Evolutionary conservation across 2,797 vertebrate species (phyloP).

Genomic region (Pygocentrus nattereri): DNA sequence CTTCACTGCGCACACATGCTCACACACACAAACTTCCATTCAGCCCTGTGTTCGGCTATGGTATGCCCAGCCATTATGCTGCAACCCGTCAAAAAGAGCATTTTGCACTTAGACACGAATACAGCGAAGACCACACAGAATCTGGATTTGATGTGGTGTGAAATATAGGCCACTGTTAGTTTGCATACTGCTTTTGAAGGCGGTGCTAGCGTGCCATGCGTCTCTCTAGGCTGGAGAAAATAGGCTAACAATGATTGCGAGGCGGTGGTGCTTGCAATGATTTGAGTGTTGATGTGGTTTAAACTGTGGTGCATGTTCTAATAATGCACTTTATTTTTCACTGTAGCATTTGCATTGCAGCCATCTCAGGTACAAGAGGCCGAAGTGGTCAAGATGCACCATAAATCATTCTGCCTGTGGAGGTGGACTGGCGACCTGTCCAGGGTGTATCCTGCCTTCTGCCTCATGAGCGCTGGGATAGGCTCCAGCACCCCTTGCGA

Average conservation of each 20-base stretch:
- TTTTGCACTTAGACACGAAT: not conserved
- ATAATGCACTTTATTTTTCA: not conserved
- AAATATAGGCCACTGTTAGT: conserved; percentile 2
- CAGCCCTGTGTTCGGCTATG: not conserved
- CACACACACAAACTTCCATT: conserved; percentile 18
- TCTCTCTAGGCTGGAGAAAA: not conserved
- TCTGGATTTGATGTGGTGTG: conserved; percentile 15
- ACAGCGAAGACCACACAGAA: not conserved
- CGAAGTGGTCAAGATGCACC: not conserved
- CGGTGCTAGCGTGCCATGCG: not conserved
- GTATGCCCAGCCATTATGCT: conserved; percentile 4
- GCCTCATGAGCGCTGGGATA: no score
- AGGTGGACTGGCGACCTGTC: no score
- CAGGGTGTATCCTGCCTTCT: no score
- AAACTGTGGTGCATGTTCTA: not conserved
- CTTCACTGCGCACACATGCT: conserved; percentile 23
- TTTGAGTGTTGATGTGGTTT: not conserved
- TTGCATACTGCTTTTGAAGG: not conserved
- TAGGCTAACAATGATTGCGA: not conserved
- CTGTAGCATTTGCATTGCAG: not conserved
- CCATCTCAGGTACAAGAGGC: not conserved
- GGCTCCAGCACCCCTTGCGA: no score
- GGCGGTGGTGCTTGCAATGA: not conserved
- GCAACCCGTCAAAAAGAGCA: conserved; percentile 8
- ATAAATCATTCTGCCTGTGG: not conserved